Base-by-base conservation (phyloP, 2,888 invertebrate genomes). In the Dicranocentrus wangi region DNA sequence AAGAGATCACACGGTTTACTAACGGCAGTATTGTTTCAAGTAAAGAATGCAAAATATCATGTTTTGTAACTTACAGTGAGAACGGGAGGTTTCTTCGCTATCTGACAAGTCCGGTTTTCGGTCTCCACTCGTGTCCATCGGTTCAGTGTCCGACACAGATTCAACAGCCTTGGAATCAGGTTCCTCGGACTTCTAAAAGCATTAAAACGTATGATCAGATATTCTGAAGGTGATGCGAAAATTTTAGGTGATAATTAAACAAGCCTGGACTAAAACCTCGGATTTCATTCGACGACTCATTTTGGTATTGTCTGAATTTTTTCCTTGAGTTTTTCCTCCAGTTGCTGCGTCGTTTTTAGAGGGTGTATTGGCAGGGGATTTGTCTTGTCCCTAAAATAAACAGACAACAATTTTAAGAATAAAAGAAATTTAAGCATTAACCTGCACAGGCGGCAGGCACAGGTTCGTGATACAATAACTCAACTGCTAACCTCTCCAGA, bases 41-140 rank as follows among this genome's bases (percentile, higher is more conserved):
- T 39, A 39, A 51, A 51, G n/a, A 10, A 51, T 51, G n/a, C 13
- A 51, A 13, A n/a, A 51, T 13, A 8, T n/a, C 7, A 51, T 51
- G 51, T n/a, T 51, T 7, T 13, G 51, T 21, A 23, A 47, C 70
- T 71, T 42, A 80, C 68, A 72, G 60, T 80, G 80, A 68, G 72
- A 80, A 43, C 73, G 66, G 10, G 80, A 80, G 17, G 66, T 80
- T 66, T 79, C 79, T 68, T 80, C 80, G 39, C 72, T 68, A n/a
- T 72, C 80, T 1, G 72, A 68, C 2, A 51, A 19, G 13, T 73
- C 80, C 1, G 72, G 19, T n/a, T 80, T 78, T 21, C 53, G 32
- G 8, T 76, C 76, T 2, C 60, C 61, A 27, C 60, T 73, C 3
- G 68, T 73, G 10, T 80, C 80, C 80, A 80, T 80, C 1, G 66